Base-by-base conservation (phyloP, 2,797 vertebrate genomes). In the Phylloscopus collybita region DNA sequence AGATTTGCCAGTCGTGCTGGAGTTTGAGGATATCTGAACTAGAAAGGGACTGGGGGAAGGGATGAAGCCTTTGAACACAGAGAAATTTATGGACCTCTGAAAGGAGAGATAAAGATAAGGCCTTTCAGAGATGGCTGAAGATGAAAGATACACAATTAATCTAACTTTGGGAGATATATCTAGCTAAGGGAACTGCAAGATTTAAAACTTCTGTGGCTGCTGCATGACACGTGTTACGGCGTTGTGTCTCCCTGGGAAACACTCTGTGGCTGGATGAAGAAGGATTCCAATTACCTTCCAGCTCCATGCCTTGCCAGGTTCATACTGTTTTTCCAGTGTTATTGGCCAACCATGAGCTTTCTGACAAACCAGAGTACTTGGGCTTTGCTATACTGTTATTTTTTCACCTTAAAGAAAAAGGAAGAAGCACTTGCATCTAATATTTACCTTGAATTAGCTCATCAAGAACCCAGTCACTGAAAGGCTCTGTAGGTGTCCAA, bases 71-170 rank as follows among this genome's bases (percentile, higher is more conserved):
- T 75, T 91, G 93, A 96, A 96, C 86, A 81, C 47, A 72, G 65
- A 88, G 85, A 93, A 88, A 97, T 96, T 95, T 97, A 95, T 96
- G 92, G 92, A 78, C 81, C 40, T 95, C 83, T 96, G 96, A 95
- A 96, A 97, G 88, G 71, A 86, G 93, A 96, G 92, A 96, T 95
- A 97, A 96, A 97, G 96, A 95, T 90, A 92, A 93, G 94, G 86
- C 83, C 71, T 91, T 90, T 93, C 91, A 92, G 92, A 97, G 85
- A 92, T 95, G 69, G 74, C 50, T 34, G 66, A 97, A 96, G 96
- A 97, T 96, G 97, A 98, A 97, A 96, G 92, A 94, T 90, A 83
- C 50, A 89, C 25, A 67, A 94, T 95, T 92, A 96, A 96, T 96
- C 95, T 88, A 73, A 90, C 95, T 95, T 95, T 95, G 80, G 82